Evolutionary conservation across 2,888 invertebrate species (phyloP).

Genomic region (Aplocera efformata): DNA sequence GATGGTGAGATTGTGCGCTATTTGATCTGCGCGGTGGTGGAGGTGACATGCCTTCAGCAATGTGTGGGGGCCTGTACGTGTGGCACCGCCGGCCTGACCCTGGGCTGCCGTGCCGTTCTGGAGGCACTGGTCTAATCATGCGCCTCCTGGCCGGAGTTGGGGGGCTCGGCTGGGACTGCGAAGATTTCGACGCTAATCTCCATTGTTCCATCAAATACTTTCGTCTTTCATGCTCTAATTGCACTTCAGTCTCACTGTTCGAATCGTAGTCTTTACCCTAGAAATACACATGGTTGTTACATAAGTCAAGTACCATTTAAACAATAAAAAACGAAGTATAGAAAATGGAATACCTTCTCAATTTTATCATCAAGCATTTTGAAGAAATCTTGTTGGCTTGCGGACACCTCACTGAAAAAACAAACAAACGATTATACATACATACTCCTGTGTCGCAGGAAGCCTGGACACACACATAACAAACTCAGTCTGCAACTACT

Average conservation of each 20-base stretch:
- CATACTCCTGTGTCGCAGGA: no score
- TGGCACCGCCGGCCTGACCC: slow-evolving; percentile 51
- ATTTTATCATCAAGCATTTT: slow-evolving; percentile 96
- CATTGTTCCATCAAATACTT: slow-evolving; percentile 86
- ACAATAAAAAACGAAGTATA: no score
- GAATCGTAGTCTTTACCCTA: slow-evolving; percentile 92
- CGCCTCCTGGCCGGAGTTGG: slow-evolving; percentile 64
- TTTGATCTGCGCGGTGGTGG: slow-evolving; percentile 64
- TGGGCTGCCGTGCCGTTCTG: slow-evolving; percentile 67
- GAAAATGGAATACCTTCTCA: slow-evolving; percentile 85
- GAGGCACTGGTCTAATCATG: slow-evolving; percentile 51
- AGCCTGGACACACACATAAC: no score
- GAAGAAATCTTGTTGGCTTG: slow-evolving; percentile 95
- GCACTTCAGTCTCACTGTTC: slow-evolving; percentile 86
- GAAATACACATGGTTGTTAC: slow-evolving; percentile 1
- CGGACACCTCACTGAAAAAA: slow-evolving; percentile 89
- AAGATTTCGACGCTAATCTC: slow-evolving; percentile 85
- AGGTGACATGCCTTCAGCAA: slow-evolving; percentile 66
- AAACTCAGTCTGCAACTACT: no score
- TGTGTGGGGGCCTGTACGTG: slow-evolving; percentile 53
- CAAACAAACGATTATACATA: neutral
- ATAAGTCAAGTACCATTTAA: neutral
- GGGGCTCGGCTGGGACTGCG: slow-evolving; percentile 57
- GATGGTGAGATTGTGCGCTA: slow-evolving; percentile 62
- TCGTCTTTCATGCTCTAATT: slow-evolving; percentile 84